These are phyloP conservation scores for Carassius auratus DNA, from an alignment of 2,113 vertebrate species.

Conservation along the genomic window DNA sequence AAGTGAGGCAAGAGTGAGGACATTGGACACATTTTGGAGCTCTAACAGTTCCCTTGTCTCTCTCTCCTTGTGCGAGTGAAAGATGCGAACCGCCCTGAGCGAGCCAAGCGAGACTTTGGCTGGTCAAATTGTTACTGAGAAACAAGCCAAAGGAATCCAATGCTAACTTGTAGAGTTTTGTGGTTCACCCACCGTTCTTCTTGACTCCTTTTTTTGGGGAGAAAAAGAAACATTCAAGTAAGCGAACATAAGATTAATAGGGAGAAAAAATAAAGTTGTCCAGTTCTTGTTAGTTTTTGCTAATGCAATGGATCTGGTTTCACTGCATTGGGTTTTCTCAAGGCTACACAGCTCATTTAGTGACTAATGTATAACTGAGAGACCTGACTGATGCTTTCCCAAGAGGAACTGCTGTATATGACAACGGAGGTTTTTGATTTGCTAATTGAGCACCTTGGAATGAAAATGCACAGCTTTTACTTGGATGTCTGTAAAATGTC, in stretches of 20 bases:
- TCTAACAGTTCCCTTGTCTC: neutral
- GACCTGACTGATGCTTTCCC: slow-evolving; percentile 20
- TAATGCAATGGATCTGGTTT: slow-evolving; percentile 35
- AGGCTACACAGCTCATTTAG: slow-evolving; percentile 44
- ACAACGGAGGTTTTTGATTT: slow-evolving; percentile 13
- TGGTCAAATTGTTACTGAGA: slow-evolving; percentile 55
- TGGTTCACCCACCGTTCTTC: slow-evolving; percentile 57
- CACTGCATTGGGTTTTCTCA: slow-evolving; percentile 25
- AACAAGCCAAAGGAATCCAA: slow-evolving; percentile 69
- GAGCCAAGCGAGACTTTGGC: slow-evolving; percentile 63
- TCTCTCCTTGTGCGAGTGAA: slow-evolving; percentile 59
- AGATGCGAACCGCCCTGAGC: slow-evolving; percentile 68
- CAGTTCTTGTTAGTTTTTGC: slow-evolving; percentile 14
- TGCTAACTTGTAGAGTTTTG: slow-evolving; percentile 62
- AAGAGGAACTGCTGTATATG: neutral
- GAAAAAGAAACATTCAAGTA: slow-evolving; percentile 34
- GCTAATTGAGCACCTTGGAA: slow-evolving; percentile 27
- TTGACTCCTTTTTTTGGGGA: slow-evolving; percentile 21
- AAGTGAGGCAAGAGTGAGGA: slow-evolving; percentile 2
- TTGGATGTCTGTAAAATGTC: slow-evolving; percentile 19
- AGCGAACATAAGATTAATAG: slow-evolving; percentile 7
- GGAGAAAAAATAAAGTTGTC: slow-evolving; percentile 16
- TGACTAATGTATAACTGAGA: slow-evolving; percentile 25
- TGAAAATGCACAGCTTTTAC: neutral
- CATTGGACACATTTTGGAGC: neutral